Conservation (phyloP, 2,113 vertebrate genomes). For the Lycocorax pyrrhopterus region DNA sequence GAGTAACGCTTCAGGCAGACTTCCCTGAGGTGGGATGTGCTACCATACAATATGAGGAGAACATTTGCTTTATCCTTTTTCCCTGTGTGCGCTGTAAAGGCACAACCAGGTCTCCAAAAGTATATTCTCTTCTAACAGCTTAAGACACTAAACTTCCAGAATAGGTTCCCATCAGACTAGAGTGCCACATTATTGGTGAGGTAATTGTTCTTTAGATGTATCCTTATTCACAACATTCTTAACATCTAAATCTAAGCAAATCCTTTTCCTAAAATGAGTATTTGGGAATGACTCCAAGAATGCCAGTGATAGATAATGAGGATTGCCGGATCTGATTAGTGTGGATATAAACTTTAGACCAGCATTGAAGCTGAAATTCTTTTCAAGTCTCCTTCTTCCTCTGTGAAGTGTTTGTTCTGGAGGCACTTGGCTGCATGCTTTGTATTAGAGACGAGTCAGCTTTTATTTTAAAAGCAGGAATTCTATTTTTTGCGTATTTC, state of each 20-base stretch:
- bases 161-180: not conserved
- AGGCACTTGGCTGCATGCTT: conserved; percentile 23
- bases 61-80: not conserved
- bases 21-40: not conserved
- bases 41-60: not conserved
- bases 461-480: conserved; percentile 56
- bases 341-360: conserved; percentile 12
- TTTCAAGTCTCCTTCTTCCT: conserved; percentile 25
- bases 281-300: conserved; percentile 50
- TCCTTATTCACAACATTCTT: conserved; percentile 13
- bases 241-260: not conserved
- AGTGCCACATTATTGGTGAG: not conserved
- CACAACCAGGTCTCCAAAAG: not conserved
- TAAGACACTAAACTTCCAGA: not conserved
- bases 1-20: not conserved
- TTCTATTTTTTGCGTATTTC: conserved; percentile 25
- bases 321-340: conserved; percentile 21
- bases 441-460: not conserved
- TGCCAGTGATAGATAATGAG: conserved; percentile 26
- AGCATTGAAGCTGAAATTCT: conserved; percentile 15
- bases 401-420: conserved; percentile 42
- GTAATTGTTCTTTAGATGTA: not conserved
- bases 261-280: conserved; percentile 37
- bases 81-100: not conserved
- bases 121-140: not conserved